Evolutionary conservation across 1,140 invertebrate genomes (phyloP).

Genomic region (Ridgeia piscesae): DNA sequence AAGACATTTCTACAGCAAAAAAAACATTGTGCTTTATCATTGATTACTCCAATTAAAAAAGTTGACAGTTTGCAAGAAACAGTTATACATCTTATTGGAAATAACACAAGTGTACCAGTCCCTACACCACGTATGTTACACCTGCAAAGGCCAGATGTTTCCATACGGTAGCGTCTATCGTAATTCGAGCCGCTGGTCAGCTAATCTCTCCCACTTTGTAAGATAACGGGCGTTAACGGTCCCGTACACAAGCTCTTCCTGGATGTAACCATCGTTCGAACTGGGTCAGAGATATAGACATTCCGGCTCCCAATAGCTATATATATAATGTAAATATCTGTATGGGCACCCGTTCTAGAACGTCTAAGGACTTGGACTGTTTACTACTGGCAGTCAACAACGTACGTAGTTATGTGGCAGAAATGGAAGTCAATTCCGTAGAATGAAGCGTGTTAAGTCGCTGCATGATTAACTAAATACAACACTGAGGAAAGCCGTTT

Average conservation of each 20-base stretch:
- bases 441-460: no score
- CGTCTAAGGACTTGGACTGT: not conserved
- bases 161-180: not conserved
- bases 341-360: not conserved
- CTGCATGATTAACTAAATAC: not conserved
- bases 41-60: no score
- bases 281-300: constrained; percentile 4
- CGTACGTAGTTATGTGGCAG: not conserved
- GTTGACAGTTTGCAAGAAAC: not conserved
- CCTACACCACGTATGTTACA: not conserved
- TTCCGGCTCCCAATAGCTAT: not conserved
- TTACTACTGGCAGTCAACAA: not conserved
- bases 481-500: not conserved
- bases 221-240: not conserved
- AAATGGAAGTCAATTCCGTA: not conserved
- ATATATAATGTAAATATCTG: not conserved
- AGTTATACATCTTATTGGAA: not conserved
- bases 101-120: not conserved
- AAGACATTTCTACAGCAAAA: no score
- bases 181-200: not conserved
- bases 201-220: not conserved
- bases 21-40: no score
- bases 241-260: not conserved
- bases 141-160: not conserved
- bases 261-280: not conserved